phyloP scores from a whole-genome alignment of 2,888 invertebrate species.

The Ormyrus thymus region DNA sequence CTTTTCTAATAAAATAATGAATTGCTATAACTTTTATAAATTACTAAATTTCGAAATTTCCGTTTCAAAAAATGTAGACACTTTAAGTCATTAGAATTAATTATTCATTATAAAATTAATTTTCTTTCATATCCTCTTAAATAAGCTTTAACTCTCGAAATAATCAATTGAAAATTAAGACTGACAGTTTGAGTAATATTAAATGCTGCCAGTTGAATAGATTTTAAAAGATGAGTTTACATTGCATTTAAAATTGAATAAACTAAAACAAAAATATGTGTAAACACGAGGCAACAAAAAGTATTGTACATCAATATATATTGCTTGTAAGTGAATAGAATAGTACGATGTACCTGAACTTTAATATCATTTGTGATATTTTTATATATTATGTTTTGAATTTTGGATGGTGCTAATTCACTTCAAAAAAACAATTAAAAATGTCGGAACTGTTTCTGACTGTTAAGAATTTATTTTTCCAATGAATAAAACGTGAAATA shows the following conservation, averaged over 20 bases:
- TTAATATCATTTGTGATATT: slow-evolving; percentile 32
- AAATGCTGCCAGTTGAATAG: slow-evolving; percentile 20
- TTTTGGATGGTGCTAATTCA: slow-evolving; percentile 11
- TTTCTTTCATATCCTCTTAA: too few relatives aligned
- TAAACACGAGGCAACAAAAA: too few relatives aligned
- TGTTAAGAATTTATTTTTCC: neutral
- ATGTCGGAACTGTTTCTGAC: neutral
- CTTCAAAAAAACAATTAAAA: neutral
- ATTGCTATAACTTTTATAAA: too few relatives aligned
- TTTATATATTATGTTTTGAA: slow-evolving; percentile 19
- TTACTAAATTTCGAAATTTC: too few relatives aligned
- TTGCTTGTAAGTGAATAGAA: neutral
- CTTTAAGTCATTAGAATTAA: too few relatives aligned
- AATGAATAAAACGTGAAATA: neutral
- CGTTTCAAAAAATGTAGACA: too few relatives aligned
- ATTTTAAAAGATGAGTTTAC: neutral
- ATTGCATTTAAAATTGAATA: slow-evolving; percentile 32
- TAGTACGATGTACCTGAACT: slow-evolving; percentile 33
- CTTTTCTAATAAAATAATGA: too few relatives aligned
- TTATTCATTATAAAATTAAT: too few relatives aligned
- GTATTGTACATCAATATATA: too few relatives aligned
- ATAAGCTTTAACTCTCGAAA: neutral
- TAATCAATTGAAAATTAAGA: slow-evolving; percentile 11
- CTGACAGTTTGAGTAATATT: slow-evolving; percentile 15
- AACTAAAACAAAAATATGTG: neutral